Conservation (phyloP, 2,113 vertebrate species). For the Chaetorhynchus papuensis region DNA sequence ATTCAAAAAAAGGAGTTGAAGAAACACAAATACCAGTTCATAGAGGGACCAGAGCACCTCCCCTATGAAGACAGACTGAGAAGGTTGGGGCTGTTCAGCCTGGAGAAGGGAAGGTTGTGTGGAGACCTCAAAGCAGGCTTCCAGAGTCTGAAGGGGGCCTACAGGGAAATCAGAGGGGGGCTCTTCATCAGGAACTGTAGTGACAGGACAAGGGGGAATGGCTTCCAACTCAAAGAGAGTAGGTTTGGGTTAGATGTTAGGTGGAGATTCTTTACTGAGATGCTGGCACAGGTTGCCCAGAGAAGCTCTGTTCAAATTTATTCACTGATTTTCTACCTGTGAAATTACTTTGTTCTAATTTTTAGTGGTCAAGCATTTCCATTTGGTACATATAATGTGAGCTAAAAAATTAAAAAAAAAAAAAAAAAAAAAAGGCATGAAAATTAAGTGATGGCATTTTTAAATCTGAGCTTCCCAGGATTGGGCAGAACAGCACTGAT, state of each 20-base stretch:
- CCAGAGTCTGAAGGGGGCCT: not conserved
- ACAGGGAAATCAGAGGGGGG: not conserved
- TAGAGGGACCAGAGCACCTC: not conserved
- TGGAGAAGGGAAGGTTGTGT: not conserved
- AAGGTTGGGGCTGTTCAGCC: not conserved
- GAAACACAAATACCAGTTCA: not conserved
- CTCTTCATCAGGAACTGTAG: not conserved
- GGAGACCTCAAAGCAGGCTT: not conserved
- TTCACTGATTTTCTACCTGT: not conserved
- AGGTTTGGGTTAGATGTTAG: not conserved
- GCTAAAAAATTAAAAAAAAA: not conserved
- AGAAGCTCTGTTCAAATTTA: not conserved
- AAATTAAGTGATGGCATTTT: not conserved
- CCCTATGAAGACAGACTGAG: not conserved
- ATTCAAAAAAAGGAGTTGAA: not conserved
- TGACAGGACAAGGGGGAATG: not conserved
- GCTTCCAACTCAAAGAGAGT: not conserved
- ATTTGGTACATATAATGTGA: not conserved
- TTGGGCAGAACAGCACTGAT: not conserved
- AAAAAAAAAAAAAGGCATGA: not conserved
- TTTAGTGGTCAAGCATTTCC: not conserved
- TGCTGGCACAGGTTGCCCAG: not conserved
- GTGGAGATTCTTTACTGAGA: not conserved
- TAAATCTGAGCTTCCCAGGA: not conserved
- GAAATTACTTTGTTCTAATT: not conserved